Conservation (phyloP, 2,113 vertebrate genomes). For the Paralichthys olivaceus region DNA sequence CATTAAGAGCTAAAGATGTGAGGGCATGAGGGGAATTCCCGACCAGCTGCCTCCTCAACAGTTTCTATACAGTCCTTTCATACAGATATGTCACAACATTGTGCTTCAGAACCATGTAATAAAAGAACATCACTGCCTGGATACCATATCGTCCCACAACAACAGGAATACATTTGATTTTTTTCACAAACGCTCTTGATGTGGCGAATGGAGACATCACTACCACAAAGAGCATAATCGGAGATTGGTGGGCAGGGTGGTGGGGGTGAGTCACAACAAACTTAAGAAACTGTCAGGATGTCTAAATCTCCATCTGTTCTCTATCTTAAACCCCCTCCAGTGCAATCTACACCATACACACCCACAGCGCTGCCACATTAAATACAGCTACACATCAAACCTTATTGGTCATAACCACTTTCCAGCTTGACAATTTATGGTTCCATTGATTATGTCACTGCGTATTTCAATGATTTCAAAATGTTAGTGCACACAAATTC, state of each 20-base stretch:
- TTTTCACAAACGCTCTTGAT: constrained; percentile 10
- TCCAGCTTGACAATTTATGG: not conserved
- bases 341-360: constrained; percentile 9
- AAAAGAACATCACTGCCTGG: not conserved
- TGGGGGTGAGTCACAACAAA: constrained; percentile 54
- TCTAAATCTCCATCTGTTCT: constrained; percentile 82
- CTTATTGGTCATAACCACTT: not conserved
- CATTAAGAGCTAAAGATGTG: constrained; percentile 49
- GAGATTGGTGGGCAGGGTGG: constrained; percentile 16
- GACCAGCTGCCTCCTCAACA: constrained; percentile 45
- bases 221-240: constrained; percentile 45
- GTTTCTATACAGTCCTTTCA: constrained; percentile 27
- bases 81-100: constrained; percentile 10
- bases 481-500: not conserved
- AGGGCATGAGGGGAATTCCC: constrained; percentile 63
- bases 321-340: constrained; percentile 57
- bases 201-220: constrained; percentile 18
- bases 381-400: not conserved
- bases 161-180: not conserved
- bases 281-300: constrained; percentile 65
- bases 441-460: not conserved
- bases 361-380: not conserved
- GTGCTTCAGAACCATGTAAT: not conserved
- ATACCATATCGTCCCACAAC: not conserved
- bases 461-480: not conserved